A percentile compares a stretch with the other conserved stretches of the same genome.
phyloP scores from a whole-genome alignment of 2,888 invertebrate species.

The Cosmopolites sordidus region DNA sequence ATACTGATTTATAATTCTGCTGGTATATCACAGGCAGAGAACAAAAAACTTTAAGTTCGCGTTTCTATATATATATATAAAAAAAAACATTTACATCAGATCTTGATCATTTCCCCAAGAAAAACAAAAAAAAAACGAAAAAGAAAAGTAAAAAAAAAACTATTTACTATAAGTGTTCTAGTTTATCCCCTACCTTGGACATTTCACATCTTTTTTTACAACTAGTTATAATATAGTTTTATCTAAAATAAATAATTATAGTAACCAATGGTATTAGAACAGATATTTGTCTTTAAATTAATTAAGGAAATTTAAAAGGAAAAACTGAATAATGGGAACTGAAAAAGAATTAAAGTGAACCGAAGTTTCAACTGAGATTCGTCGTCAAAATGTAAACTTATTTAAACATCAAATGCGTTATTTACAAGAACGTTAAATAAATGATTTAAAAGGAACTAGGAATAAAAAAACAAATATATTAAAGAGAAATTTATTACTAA shows the following conservation, averaged over 20 bases:
- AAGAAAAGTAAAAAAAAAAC: slow-evolving; percentile 11
- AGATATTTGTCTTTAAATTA: slow-evolving; percentile 35
- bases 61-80: slow-evolving; percentile 3
- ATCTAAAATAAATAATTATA: slow-evolving; percentile 39
- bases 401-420: too few species aligned
- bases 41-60: slow-evolving; percentile 11
- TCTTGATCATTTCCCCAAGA: slow-evolving; percentile 24
- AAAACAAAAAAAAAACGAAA: slow-evolving; percentile 22
- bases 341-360: too few species aligned
- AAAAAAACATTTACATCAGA: slow-evolving; percentile 19
- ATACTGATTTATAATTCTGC: slow-evolving; percentile 42
- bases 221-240: slow-evolving; percentile 37
- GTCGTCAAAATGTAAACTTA: too few species aligned
- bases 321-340: too few species aligned
- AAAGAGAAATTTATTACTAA: slow-evolving; percentile 8
- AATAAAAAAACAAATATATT: slow-evolving; percentile 17
- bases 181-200: slow-evolving; percentile 43
- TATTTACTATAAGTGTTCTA: slow-evolving; percentile 18
- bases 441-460: slow-evolving; percentile 13
- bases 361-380: too few species aligned
- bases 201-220: slow-evolving; percentile 41
- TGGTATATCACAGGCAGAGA: slow-evolving; percentile 43
- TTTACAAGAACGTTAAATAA: too few species aligned
- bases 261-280: slow-evolving; percentile 31
- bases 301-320: slow-evolving; percentile 7